A percentile compares a stretch with the other conserved stretches of the same genome.
These are phyloP conservation scores for Cecropterus lyciades DNA, from an alignment of 1,140 invertebrate species.

Conservation along the genomic window DNA sequence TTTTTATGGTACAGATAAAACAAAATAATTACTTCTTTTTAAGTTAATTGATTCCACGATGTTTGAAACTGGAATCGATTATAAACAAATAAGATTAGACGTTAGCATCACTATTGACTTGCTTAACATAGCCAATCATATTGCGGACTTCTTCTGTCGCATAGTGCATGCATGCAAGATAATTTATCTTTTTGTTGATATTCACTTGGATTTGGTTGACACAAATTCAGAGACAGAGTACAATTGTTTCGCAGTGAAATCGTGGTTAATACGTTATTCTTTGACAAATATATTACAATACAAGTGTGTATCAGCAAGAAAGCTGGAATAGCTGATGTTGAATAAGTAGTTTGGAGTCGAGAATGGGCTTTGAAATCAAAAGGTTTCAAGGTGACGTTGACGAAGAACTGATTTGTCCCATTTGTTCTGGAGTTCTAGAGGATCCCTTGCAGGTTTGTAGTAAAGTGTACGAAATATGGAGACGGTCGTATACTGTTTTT, in stretches of 20 bases:
- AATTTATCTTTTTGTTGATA: slow-evolving; percentile 41
- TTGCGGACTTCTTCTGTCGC: not conserved
- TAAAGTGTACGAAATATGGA: not conserved
- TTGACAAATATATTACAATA: not conserved
- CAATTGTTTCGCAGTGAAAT: slow-evolving; percentile 21
- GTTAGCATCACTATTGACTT: too few species aligned
- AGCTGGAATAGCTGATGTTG: slow-evolving; percentile 51
- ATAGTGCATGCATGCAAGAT: not conserved
- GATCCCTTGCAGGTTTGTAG: slow-evolving; percentile 93
- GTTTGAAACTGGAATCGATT: not conserved
- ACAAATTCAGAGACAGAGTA: slow-evolving; percentile 44
- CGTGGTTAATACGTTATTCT: slow-evolving; percentile 1
- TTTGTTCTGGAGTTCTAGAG: slow-evolving; percentile 95
- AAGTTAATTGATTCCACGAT: not conserved
- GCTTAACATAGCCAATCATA: too few species aligned
- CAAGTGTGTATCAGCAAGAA: slow-evolving; percentile 21
- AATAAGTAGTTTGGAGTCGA: slow-evolving; percentile 48
- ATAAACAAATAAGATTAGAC: not conserved
- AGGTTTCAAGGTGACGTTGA: slow-evolving; percentile 96
- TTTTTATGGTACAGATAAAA: not conserved
- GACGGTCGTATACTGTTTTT: not conserved
- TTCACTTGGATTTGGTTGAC: slow-evolving; percentile 44
- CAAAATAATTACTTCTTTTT: not conserved
- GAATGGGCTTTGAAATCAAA: slow-evolving; percentile 95
- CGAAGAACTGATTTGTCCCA: slow-evolving; percentile 96